These are phyloP conservation scores for Gasteruption jaculator DNA, from an alignment of 2,888 invertebrate genomes.

Conservation along the genomic window DNA sequence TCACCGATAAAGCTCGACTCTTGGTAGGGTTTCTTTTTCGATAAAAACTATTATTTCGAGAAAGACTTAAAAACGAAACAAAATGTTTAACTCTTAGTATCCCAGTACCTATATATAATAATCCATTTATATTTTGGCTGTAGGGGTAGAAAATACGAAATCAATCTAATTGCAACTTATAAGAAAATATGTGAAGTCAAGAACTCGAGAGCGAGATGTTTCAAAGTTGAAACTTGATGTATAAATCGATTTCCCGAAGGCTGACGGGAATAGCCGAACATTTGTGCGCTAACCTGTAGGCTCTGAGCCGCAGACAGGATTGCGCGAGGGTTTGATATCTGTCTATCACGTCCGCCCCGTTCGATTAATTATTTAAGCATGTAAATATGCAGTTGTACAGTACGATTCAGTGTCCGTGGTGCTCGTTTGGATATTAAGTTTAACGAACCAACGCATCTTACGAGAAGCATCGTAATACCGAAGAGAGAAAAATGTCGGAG, in stretches of 20 bases:
- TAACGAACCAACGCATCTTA: conserved; percentile 6
- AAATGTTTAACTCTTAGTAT: too few species aligned
- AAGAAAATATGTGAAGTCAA: too few species aligned
- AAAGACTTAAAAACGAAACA: too few species aligned
- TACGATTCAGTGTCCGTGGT: conserved; percentile 29
- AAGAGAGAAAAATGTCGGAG: conserved; percentile 39
- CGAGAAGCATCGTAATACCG: conserved; percentile 12
- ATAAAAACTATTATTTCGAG: too few species aligned
- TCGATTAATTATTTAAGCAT: conserved; percentile 37
- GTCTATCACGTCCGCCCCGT: conserved; percentile 37
- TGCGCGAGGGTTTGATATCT: conserved; percentile 30
- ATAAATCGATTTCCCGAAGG: conserved; percentile 40
- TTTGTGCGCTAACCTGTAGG: conserved; percentile 26
- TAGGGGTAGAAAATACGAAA: too few species aligned
- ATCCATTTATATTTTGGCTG: too few species aligned
- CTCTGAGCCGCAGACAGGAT: conserved; percentile 13
- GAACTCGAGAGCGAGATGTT: too few species aligned
- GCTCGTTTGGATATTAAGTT: conserved; percentile 24
- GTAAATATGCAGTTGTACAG: conserved; percentile 35
- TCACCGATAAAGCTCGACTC: too few species aligned
- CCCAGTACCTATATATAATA: too few species aligned
- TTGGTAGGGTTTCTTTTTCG: too few species aligned
- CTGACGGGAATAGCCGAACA: conserved; percentile 26
- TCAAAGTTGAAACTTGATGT: too few species aligned
- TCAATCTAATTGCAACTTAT: too few species aligned